Evolutionary conservation across 2,888 invertebrate genomes (phyloP), one percentile per base, ranked within the genome.

Genomic region (Agriopis aurantiaria): DNA sequence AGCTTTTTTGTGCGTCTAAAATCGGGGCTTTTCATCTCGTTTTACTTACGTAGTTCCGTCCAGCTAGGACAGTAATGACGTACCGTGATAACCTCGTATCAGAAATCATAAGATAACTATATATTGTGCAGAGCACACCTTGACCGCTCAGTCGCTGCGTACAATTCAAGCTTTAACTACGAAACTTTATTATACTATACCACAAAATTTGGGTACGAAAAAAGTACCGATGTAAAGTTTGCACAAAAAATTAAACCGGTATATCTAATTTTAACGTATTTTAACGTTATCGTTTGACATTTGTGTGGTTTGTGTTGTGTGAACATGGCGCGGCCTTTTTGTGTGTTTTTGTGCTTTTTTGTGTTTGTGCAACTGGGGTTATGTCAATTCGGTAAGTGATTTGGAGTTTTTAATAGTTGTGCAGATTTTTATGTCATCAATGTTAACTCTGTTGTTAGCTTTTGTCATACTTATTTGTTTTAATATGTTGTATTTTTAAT

Each of bases 311-410:
- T 58, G 67, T 61, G 62, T 69, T 73, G 68, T 64, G 72, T 74
- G 72, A 72, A 66, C 23, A 88, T 88, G 87, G 81, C 82, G 59
- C 79, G 75, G 62, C 63, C 66, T 64, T 72, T 80, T 71, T 69
- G 78, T 78, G 75, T 79, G 71, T 55, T 83, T 71, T 63, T 91
- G 78, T 89, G 87, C 83, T 72, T 88, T 72, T 82, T 78, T 85
- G 73, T 89, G 81, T 87, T 82, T 83, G 76, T 87, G 48, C 81
- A 83, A 74, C 63, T 78, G 62, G 88, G 85, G 55, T 74, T 79
- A 8, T 84, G 87, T 76, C 92, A 92, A 62, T 90, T 88, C 53
- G 88, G 92, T 91, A 51, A 91, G 91, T 88, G 69, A 14, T 62
- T 66, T 63, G 46, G 6, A 43, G 23, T 62, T 45, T 45, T 59